Conservation (phyloP, 1,140 invertebrate species). For the Yoshiicerus persimilis region DNA sequence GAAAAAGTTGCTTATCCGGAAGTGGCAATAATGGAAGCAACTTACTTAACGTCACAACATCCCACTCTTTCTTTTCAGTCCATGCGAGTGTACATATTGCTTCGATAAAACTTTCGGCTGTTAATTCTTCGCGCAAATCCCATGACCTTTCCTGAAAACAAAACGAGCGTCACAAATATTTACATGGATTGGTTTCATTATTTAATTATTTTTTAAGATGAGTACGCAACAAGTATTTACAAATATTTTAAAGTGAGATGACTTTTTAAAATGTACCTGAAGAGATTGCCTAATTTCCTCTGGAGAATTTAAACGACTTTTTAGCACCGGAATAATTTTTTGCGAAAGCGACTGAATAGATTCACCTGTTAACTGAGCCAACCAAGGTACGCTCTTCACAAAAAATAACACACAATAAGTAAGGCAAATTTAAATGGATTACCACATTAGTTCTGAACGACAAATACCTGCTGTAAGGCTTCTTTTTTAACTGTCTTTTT, state of each 20-base stretch:
- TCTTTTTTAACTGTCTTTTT: background rate
- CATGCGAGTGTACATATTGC: slow-evolving; percentile 32
- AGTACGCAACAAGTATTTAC: no score
- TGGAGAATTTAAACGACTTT: background rate
- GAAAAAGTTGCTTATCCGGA: slow-evolving; percentile 4
- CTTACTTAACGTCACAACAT: background rate
- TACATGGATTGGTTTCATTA: background rate
- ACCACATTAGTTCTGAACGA: background rate
- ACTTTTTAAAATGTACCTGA: background rate
- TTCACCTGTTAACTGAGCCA: slow-evolving; percentile 19
- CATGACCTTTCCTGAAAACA: slow-evolving; percentile 26
- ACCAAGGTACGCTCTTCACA: slow-evolving; percentile 29
- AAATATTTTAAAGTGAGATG: background rate
- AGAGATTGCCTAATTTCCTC: slow-evolving; percentile 4
- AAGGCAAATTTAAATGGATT: background rate
- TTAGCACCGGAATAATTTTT: slow-evolving; percentile 47
- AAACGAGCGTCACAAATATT: background rate
- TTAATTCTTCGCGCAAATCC: slow-evolving; percentile 30
- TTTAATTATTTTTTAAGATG: no score
- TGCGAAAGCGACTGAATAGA: slow-evolving; percentile 27
- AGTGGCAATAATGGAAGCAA: slow-evolving; percentile 25
- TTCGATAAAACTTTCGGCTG: slow-evolving; percentile 14
- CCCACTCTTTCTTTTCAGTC: slow-evolving; percentile 22
- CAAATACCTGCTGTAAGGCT: background rate
- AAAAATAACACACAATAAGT: background rate